Evolutionary conservation across 2,797 vertebrate genomes (phyloP), one percentile per base, ranked within the genome.

Genomic region (Thripadectes ignobilis): DNA sequence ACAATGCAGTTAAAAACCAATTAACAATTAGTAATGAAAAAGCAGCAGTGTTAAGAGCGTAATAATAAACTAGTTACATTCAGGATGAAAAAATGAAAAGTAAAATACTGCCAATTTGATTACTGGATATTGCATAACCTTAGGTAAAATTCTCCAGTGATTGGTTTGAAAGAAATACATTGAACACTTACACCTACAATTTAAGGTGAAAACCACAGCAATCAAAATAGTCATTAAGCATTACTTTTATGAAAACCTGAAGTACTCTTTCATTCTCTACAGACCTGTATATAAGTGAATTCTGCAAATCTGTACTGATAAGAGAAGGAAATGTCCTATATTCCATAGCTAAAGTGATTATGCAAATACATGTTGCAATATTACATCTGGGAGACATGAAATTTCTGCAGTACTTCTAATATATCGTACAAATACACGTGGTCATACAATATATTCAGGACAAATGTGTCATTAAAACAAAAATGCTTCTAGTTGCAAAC

Each of bases 221-320:
- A 62, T 89, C 85, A 81, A 72, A 46, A 39, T 66, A 89, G 52
- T 76, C 68, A 85, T 67, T 76, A 71, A 79, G 49, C 11, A 6
- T 88, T 74, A 41, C 49, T 95, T 58, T 61, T n/a, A 66, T 63
- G 87, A 39, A 39, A 83, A 68, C 76, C 22, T 69, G 20, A 87
- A 89, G 39, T 32, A 69, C 23, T 89, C 41, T 89, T 71, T 89
- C 34, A 91, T 79, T 94, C 48, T 86, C 39, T 79, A 9, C 38
- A 84, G 66, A 4, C 52, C 68, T 30, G 5, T 48, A 63, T 30
- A 61, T 58, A 74, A 95, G 72, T 81, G 88, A 68, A 77, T 55
- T 55, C 81, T 89, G 68, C 58, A 95, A 91, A 95, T 77, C 65
- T 86, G 76, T 43, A 57, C 63, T 77, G 83, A 48, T 51, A 89